Evolutionary conservation across 2,888 invertebrate genomes (phyloP).

Genomic region (Strigamia crassipes): DNA sequence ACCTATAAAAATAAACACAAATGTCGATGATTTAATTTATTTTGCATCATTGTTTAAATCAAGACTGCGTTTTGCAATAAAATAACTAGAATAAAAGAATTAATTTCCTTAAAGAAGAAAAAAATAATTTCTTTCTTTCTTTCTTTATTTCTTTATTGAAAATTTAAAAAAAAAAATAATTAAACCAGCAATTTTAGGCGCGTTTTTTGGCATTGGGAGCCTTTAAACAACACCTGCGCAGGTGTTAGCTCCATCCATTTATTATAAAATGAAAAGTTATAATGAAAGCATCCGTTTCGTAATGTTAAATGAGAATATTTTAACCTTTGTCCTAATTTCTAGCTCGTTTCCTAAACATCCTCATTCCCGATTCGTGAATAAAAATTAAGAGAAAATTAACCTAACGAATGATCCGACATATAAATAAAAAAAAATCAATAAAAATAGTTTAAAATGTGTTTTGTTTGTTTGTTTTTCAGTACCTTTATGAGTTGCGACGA

Average conservation of each 20-base stretch:
- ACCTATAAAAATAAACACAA: background rate
- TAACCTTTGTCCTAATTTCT: background rate
- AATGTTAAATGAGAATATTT: background rate
- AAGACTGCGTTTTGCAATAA: background rate
- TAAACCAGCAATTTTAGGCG: background rate
- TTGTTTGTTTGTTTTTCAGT: too few species aligned
- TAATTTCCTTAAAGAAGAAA: background rate
- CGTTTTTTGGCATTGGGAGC: constrained; percentile 18
- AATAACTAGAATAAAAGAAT: background rate
- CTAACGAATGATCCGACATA: background rate
- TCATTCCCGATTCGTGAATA: background rate
- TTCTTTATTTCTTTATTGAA: background rate
- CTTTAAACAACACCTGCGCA: constrained; percentile 7
- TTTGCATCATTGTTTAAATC: too few species aligned
- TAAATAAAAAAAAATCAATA: background rate
- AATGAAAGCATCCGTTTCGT: background rate
- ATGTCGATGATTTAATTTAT: background rate
- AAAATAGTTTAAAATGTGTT: background rate
- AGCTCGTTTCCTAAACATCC: background rate
- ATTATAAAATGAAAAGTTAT: background rate
- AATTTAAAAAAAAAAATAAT: constrained; percentile 1
- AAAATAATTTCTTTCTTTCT: background rate
- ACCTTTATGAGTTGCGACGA: background rate
- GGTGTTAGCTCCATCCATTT: background rate
- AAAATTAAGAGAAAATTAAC: background rate